Percentiles rank a stretch among this genome's conserved stretches.
Conservation (phyloP, 2,797 vertebrate genomes). For the Zonotrichia albicollis region DNA sequence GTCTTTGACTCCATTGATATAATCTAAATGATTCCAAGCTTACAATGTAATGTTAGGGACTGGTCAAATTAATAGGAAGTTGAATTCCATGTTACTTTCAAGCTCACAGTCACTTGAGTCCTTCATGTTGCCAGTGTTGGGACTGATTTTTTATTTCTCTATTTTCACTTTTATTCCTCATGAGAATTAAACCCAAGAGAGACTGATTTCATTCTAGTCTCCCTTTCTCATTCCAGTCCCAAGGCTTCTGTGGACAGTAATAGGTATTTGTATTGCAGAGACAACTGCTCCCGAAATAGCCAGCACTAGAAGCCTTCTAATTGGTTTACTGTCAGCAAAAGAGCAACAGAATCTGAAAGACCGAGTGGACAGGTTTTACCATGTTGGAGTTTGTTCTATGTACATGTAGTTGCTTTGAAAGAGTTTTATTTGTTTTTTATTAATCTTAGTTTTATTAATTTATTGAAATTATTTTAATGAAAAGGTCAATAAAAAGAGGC, state of each 20-base stretch:
- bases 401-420: neutral
- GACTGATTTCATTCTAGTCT: neutral
- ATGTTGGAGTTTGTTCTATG: neutral
- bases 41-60: neutral
- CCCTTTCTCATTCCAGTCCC: neutral
- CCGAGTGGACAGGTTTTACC: neutral
- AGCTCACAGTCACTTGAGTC: neutral
- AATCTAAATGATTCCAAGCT: neutral
- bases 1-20: neutral
- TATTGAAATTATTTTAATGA: neutral
- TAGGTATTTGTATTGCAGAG: neutral
- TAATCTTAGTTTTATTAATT: neutral
- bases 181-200: neutral
- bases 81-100: neutral
- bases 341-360: neutral
- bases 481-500: neutral
- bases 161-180: neutral
- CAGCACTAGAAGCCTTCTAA: neutral
- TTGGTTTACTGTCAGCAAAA: slow-evolving; percentile 10
- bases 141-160: slow-evolving; percentile 3
- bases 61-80: neutral
- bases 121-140: neutral
- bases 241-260: neutral
- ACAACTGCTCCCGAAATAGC: neutral
- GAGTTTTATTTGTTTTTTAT: neutral